These are phyloP conservation scores for Tenebrio molitor DNA, from an alignment of 1,140 invertebrate species.

Conservation along the genomic window DNA sequence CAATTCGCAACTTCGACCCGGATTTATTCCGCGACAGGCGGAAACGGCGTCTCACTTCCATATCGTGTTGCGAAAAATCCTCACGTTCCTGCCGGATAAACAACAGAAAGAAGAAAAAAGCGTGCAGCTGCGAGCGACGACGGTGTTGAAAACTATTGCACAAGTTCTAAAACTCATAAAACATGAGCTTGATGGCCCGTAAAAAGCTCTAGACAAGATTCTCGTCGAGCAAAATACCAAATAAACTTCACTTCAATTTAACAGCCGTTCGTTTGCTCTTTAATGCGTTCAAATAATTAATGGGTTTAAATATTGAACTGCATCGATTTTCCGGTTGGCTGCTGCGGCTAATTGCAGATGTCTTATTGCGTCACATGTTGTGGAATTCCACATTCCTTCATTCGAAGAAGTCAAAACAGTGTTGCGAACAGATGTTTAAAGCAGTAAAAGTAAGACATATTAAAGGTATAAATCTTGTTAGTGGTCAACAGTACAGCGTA, in stretches of 20 bases:
- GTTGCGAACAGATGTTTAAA: background rate
- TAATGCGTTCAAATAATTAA: background rate
- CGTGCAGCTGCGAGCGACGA: background rate
- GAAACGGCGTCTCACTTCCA: too few species aligned
- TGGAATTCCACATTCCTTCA: too few species aligned
- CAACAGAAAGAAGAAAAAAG: background rate
- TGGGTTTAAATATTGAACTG: background rate
- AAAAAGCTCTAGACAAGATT: constrained; percentile 27
- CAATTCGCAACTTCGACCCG: too few species aligned
- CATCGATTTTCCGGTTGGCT: background rate
- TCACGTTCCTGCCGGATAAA: too few species aligned
- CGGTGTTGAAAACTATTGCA: constrained; percentile 13
- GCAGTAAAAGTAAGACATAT: background rate
- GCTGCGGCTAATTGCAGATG: too few species aligned
- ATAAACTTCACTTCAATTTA: constrained; percentile 13
- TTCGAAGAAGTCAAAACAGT: too few species aligned
- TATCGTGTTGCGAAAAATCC: too few species aligned
- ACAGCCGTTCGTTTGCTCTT: background rate
- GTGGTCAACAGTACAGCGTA: too few species aligned
- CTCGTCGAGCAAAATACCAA: background rate
- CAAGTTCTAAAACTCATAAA: constrained; percentile 30
- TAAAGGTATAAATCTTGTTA: background rate
- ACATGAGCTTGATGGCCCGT: constrained; percentile 14
- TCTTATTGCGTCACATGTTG: too few species aligned
- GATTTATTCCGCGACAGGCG: too few species aligned